A percentile compares a stretch with the other conserved stretches of the same genome.
phyloP scores from a whole-genome alignment of 2,888 invertebrate species.

The Mimumesa dahlbomi region DNA sequence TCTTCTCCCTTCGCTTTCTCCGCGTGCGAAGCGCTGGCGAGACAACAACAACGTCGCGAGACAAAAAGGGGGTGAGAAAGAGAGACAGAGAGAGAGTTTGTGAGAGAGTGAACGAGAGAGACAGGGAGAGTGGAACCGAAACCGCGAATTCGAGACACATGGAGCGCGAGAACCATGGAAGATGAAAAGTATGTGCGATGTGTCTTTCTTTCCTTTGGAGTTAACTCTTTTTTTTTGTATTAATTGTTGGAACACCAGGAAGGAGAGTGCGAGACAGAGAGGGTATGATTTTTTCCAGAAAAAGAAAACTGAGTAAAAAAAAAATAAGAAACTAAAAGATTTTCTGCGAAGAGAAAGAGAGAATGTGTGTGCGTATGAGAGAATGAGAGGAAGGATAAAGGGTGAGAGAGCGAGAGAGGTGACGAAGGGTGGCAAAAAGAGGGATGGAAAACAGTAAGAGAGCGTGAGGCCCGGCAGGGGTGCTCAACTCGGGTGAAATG shows the following conservation, averaged over 20 bases:
- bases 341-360: slow-evolving; percentile 2
- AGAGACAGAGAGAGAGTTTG: slow-evolving; percentile 6
- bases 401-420: slow-evolving; percentile 15
- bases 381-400: slow-evolving; percentile 9
- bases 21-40: neutral
- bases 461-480: slow-evolving; percentile 52
- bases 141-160: slow-evolving; percentile 1
- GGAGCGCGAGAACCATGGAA: slow-evolving; percentile 19
- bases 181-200: slow-evolving; percentile 27
- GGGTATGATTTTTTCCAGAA: slow-evolving; percentile 2
- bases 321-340: neutral
- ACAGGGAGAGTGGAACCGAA: neutral
- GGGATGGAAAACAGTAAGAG: slow-evolving; percentile 40
- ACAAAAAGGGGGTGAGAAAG: neutral
- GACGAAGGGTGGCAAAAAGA: slow-evolving; percentile 19
- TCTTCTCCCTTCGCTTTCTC: slow-evolving; percentile 44
- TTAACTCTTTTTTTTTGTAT: slow-evolving; percentile 11
- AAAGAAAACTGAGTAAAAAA: neutral
- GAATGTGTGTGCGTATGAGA: slow-evolving; percentile 17
- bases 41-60: neutral
- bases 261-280: slow-evolving; percentile 26
- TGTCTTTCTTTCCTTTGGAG: slow-evolving; percentile 51
- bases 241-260: slow-evolving; percentile 43
- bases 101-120: slow-evolving; percentile 2
- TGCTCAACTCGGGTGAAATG: slow-evolving; percentile 52